Conservation (phyloP, 2,113 vertebrate species). For the Ammodytes marinus region DNA sequence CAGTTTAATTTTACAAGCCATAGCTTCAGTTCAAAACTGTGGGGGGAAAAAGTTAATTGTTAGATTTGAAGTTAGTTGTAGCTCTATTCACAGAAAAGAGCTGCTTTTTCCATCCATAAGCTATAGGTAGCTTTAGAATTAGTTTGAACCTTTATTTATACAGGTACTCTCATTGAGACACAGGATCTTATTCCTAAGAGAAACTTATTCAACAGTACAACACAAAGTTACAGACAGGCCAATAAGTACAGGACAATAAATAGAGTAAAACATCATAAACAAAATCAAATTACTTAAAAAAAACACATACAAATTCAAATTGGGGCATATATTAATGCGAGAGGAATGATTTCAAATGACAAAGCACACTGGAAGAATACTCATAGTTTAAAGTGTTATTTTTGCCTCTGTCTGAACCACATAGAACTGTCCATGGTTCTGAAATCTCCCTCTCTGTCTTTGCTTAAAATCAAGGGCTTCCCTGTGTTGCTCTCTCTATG, state of each 20-base stretch:
- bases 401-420: neutral
- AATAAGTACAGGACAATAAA: too few relatives aligned
- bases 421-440: slow-evolving; percentile 68
- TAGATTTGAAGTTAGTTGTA: neutral
- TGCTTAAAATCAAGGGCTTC: slow-evolving; percentile 38
- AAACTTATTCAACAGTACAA: too few relatives aligned
- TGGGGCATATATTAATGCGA: neutral
- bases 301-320: neutral
- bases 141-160: neutral
- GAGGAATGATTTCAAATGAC: neutral
- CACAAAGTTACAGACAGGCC: too few relatives aligned
- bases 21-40: neutral
- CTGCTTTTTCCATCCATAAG: neutral
- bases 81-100: neutral
- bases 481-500: slow-evolving; percentile 26
- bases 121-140: neutral
- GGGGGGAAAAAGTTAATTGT: neutral
- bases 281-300: neutral
- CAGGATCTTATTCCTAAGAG: too few relatives aligned
- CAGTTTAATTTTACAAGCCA: neutral
- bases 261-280: too few relatives aligned
- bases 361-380: neutral
- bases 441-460: slow-evolving; percentile 33
- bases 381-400: neutral
- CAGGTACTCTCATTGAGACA: too few relatives aligned